Evolutionary conservation across 2,113 vertebrate species (phyloP), one percentile per base, ranked within the genome.

Genomic region (Serilophus lunatus): DNA sequence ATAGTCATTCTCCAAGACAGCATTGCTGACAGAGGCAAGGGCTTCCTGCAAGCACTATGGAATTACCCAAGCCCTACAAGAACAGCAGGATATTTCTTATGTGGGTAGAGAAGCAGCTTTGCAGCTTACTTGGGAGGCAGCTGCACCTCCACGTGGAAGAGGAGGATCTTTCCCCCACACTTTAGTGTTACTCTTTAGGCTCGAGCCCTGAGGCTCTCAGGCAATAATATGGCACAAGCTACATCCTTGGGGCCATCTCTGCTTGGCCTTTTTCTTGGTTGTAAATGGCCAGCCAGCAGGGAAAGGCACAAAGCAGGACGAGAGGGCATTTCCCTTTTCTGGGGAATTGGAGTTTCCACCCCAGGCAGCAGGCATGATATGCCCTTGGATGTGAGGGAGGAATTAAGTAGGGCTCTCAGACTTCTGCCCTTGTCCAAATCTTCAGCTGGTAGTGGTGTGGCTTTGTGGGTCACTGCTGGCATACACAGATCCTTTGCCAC

Each of bases 31-130:
- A 38, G 82, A 4, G 2, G 12, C 71, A 84, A 79, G 61, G 51
- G 49, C 57, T 82, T 92, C 44, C 40, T 78, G 56, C 86, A 82
- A 90, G 69, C 51, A 10, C 51, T 31, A 8, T 4, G 44, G 86
- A 86, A 90, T 81, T 90, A 94, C 25, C 33, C 65, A 63, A 86
- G 64, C 47, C 50, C 75, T 75, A 40, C 23, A 44, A 70, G 86
- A 88, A 63, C 42, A 90, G 42, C 76, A 76, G 82, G 85, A 72
- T 80, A 33, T 77, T 90, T 57, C 82, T 94, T 70, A 88, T 24
- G 61, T 75, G 78, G 76, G 91, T 86, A 92, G 88, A 78, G 88
- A 47, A 94, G 88, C 35, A 74, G 91, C 92, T 96, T 96, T 93
- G 76, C 80, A 86, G 82, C 91, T 95, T 97, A 92, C 72, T 13